Evolutionary conservation across 1,140 invertebrate species (phyloP), one percentile per base, ranked within the genome.

Genomic region (Lordiphosa mommai): DNA sequence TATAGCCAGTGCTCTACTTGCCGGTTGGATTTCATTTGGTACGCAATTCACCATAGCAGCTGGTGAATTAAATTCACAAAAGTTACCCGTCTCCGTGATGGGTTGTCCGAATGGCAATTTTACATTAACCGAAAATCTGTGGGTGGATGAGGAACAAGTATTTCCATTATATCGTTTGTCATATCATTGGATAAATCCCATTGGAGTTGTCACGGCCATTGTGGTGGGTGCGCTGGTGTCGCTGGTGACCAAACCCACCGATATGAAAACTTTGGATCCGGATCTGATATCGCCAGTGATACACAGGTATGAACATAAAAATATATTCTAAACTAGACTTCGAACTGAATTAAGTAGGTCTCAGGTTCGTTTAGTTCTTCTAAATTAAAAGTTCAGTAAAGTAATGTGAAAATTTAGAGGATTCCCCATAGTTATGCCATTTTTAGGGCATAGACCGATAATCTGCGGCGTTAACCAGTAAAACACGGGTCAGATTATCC

Each of bases 101-200:
- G 71, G 64, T 12, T 91, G 90, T 65, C 27, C 43, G 12, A 9
- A n/a, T 4, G 67, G 17, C 1, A 88, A 88, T 51, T 14, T 60
- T 1, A 89, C 85, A 2, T 7, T 56, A 6, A 36, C 80, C 46
- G 65, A 80, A 37, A 38, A 47, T 47, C 10, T 63, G 30, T 89
- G 88, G 85, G 80, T 86, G 16, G 88, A 91, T 67, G 89, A 91
- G 88, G 88, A 89, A 0, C 67, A 90, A 10, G 89, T 94, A 20
- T 94, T 94, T 80, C 92, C 93, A 0, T 79, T 94, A 16, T 94
- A 94, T 88, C 91, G 93, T 10, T 71, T 95, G 16, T 94, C 93
- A 1, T 94, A 94, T 73, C 92, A 94, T 72, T 94, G 95, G 93
- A 94, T 96, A 74, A 93, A 94, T 46, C 93, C 93, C 20, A 90